Conservation (phyloP, 2,888 invertebrate genomes). For the Barypeithes pellucidus region DNA sequence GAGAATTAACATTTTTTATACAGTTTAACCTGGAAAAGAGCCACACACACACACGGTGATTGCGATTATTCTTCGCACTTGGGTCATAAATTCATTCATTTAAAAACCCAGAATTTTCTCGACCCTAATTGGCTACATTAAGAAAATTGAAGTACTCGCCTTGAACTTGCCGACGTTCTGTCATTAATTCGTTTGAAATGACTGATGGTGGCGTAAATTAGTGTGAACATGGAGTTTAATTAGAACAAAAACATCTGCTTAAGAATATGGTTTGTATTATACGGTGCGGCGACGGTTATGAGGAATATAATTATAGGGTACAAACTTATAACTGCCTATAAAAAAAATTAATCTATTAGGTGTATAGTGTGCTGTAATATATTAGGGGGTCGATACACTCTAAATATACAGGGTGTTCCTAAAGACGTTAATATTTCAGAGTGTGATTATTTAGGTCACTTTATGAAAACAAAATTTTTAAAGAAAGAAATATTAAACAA, state of each 20-base stretch:
- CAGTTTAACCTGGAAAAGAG: too few relatives aligned
- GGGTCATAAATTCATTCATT: not conserved
- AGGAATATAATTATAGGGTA: slow-evolving; percentile 9
- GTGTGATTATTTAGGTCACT: too few relatives aligned
- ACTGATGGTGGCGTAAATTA: slow-evolving; percentile 18
- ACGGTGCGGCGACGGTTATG: slow-evolving; percentile 7
- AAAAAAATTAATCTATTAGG: slow-evolving; percentile 11
- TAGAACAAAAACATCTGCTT: slow-evolving; percentile 20
- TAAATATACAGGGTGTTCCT: not conserved
- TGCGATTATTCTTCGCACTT: not conserved
- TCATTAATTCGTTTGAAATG: slow-evolving; percentile 13
- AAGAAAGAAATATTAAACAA: too few relatives aligned
- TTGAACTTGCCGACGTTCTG: slow-evolving; percentile 14
- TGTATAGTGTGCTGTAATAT: not conserved
- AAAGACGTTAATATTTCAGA: too few relatives aligned
- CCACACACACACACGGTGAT: too few relatives aligned
- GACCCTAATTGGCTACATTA: slow-evolving; percentile 4
- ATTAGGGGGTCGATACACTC: not conserved
- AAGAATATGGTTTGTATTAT: slow-evolving; percentile 19
- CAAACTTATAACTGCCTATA: not conserved
- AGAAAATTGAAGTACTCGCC: slow-evolving; percentile 8
- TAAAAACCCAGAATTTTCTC: not conserved
- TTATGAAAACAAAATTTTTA: too few relatives aligned
- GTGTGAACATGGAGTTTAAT: slow-evolving; percentile 15
- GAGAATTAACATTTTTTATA: too few relatives aligned